Conservation (phyloP, 2,888 invertebrate species). For the Chrysomela aeneicollis region DNA sequence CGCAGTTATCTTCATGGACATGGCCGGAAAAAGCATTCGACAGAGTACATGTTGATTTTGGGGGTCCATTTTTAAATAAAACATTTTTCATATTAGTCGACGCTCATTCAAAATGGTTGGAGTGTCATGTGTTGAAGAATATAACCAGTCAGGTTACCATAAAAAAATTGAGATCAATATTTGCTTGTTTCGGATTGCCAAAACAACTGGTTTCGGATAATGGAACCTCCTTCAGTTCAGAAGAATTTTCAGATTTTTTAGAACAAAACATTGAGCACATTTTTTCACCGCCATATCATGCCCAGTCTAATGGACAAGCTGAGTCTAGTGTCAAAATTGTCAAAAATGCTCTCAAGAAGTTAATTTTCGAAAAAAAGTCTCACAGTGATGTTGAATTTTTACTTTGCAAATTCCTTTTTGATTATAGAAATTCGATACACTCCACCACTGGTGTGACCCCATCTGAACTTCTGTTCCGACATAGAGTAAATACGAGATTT, state of each 20-base stretch:
- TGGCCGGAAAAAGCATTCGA: no score
- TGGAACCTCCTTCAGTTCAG: slow-evolving; percentile 1
- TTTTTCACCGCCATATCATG: slow-evolving; percentile 38
- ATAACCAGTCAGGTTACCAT: background rate
- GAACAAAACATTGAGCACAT: slow-evolving; percentile 36
- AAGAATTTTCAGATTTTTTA: background rate
- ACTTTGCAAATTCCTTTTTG: slow-evolving; percentile 5
- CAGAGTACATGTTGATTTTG: background rate
- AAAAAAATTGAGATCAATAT: background rate
- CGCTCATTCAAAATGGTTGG: no score
- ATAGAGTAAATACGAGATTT: slow-evolving; percentile 17
- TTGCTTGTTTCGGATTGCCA: slow-evolving; percentile 12
- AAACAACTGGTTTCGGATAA: background rate
- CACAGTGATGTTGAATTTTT: slow-evolving; percentile 14
- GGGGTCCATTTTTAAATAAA: background rate
- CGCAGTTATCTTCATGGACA: no score
- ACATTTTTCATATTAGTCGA: slow-evolving; percentile 5
- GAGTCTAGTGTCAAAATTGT: slow-evolving; percentile 18
- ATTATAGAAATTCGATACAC: slow-evolving; percentile 18
- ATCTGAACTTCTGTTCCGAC: slow-evolving; percentile 14
- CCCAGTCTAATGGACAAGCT: slow-evolving; percentile 16
- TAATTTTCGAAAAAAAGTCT: slow-evolving; percentile 2
- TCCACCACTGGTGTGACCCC: slow-evolving; percentile 14
- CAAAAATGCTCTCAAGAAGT: slow-evolving; percentile 11
- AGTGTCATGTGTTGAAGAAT: no score